A percentile compares a stretch with the other conserved stretches of the same genome.
Conservation (phyloP, 2,888 invertebrate genomes). For the Diarsia mendica region DNA sequence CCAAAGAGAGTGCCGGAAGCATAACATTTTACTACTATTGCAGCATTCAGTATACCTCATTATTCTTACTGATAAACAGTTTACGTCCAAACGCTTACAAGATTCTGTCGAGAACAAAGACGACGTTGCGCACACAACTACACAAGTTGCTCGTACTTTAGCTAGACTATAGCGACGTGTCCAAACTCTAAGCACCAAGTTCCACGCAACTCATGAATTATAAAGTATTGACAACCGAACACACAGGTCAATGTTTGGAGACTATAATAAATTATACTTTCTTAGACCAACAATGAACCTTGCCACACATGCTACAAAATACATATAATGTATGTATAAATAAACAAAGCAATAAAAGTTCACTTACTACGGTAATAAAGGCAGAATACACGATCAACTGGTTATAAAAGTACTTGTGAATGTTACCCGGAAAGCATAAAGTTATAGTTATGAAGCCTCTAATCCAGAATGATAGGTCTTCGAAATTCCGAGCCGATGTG, state of each 20-base stretch:
- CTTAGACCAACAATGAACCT: constrained; percentile 14
- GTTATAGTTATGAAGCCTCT: constrained; percentile 48
- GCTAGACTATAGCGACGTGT: constrained; percentile 40
- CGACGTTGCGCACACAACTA: constrained; percentile 45
- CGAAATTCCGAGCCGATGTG: constrained; percentile 39
- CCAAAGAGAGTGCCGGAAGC: constrained; percentile 57
- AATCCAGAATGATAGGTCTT: constrained; percentile 56
- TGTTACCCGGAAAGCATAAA: constrained; percentile 36
- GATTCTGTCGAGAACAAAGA: constrained; percentile 37
- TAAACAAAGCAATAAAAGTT: constrained; percentile 22
- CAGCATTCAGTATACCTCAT: constrained; percentile 45
- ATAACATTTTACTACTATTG: constrained; percentile 56
- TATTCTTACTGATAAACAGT: constrained; percentile 56
- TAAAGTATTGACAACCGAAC: constrained; percentile 63
- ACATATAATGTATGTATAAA: constrained; percentile 5
- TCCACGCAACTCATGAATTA: constrained; percentile 66
- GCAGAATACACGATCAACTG: constrained; percentile 40
- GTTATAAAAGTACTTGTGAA: constrained; percentile 46
- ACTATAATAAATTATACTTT: constrained; percentile 27
- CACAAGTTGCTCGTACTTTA: constrained; percentile 39
- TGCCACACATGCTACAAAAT: constrained; percentile 5
- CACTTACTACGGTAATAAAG: constrained; percentile 34
- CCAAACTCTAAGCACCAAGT: constrained; percentile 55
- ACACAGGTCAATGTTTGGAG: constrained; percentile 46
- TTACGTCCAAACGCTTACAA: constrained; percentile 46